phyloP scores from a whole-genome alignment of 2,888 invertebrate species.

The Drosophila helvetica region DNA sequence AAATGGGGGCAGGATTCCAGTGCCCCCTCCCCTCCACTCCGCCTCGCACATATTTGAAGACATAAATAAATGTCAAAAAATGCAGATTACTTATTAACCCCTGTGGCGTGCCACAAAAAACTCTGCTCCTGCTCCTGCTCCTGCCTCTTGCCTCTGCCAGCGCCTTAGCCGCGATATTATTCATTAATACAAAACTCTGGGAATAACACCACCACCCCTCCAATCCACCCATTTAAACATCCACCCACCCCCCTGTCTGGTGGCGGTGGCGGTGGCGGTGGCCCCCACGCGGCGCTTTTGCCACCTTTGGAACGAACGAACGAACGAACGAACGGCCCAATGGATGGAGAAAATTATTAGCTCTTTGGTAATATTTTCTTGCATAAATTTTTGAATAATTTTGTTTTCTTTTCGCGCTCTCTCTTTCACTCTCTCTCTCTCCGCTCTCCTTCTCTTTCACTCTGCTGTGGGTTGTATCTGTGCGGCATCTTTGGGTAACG shows the following conservation, averaged over 20 bases:
- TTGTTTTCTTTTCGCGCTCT: constrained; percentile 29
- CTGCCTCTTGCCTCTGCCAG: constrained; percentile 37
- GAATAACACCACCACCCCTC: constrained; percentile 29
- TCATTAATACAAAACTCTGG: constrained; percentile 79
- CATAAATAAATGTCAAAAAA: constrained; percentile 83
- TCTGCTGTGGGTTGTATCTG: constrained; percentile 11
- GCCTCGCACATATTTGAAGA: constrained; percentile 75
- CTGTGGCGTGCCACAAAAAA: constrained; percentile 78
- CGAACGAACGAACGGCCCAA: constrained; percentile 13
- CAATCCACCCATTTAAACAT: constrained; percentile 9
- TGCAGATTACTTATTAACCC: constrained; percentile 83
- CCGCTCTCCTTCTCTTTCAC: neutral
- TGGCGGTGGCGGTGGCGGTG: constrained; percentile 12
- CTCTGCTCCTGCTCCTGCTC: constrained; percentile 9
- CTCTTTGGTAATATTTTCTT: constrained; percentile 83
- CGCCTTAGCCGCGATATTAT: constrained; percentile 79
- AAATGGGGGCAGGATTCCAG: neutral
- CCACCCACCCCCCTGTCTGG: constrained; percentile 10
- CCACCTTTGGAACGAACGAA: constrained; percentile 56
- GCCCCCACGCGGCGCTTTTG: constrained; percentile 65
- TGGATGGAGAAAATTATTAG: constrained; percentile 80
- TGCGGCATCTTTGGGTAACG: constrained; percentile 43
- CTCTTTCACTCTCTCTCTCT: neutral
- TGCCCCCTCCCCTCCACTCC: neutral
- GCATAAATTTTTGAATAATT: constrained; percentile 77